These are phyloP conservation scores for Deroptyus accipitrinus DNA, from an alignment of 2,113 vertebrate genomes.

Conservation along the genomic window DNA sequence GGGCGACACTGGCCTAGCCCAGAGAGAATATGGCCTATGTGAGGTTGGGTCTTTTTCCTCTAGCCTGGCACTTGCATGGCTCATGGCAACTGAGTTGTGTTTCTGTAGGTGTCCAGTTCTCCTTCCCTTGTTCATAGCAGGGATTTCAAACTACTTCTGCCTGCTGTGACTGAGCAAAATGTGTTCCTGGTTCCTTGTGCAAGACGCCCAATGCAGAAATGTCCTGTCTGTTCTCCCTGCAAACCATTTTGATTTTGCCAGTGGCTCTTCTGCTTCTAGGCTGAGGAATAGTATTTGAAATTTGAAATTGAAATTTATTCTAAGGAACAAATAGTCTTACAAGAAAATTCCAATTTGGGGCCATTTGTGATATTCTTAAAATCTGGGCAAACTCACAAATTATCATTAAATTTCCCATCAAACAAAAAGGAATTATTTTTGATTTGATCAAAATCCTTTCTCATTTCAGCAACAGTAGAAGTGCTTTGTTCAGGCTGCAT, in stretches of 20 bases:
- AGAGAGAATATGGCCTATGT: neutral
- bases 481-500: neutral
- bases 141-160: neutral
- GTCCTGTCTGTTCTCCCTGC: neutral
- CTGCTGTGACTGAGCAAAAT: neutral
- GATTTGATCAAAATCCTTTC: neutral
- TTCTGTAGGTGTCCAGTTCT: neutral
- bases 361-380: neutral
- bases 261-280: neutral
- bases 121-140: neutral
- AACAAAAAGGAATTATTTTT: neutral
- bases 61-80: neutral
- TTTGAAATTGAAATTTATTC: neutral
- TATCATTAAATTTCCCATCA: neutral
- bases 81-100: neutral
- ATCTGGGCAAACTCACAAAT: neutral
- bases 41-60: neutral
- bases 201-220: neutral
- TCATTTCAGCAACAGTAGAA: neutral
- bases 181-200: neutral
- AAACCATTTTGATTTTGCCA: neutral
- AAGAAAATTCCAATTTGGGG: neutral
- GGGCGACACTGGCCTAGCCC: neutral
- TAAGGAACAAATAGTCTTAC: neutral
- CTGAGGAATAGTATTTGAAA: neutral